Evolutionary conservation across 2,888 invertebrate species (phyloP).

Genomic region (Protonemura montana): DNA sequence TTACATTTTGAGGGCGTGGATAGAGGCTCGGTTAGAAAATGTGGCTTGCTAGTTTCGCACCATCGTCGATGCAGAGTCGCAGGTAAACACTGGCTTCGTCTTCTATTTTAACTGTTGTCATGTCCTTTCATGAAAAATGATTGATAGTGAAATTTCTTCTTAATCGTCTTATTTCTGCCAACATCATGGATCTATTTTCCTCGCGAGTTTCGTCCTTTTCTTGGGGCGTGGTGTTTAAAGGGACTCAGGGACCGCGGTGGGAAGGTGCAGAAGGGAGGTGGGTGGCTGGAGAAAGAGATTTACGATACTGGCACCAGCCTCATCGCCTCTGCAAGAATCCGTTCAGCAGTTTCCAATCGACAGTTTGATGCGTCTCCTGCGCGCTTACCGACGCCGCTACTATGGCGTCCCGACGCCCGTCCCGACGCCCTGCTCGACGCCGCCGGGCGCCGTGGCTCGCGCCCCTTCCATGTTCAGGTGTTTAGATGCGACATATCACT

Average conservation of each 20-base stretch:
- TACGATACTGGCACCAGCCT: conserved; percentile 37
- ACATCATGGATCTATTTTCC: conserved; percentile 12
- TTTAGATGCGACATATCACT: conserved; percentile 31
- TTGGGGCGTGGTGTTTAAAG: background rate
- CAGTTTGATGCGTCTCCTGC: conserved; percentile 38
- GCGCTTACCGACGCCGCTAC: background rate
- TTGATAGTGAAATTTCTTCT: conserved; percentile 32
- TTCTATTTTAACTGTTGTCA: conserved; percentile 27
- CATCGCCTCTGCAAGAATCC: conserved; percentile 32
- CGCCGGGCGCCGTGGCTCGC: too few relatives aligned
- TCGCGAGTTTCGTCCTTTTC: conserved; percentile 25
- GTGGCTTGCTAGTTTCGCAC: background rate
- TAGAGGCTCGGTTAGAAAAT: background rate
- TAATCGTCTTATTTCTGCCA: conserved; percentile 34
- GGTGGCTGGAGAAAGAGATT: conserved; percentile 24
- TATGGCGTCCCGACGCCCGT: background rate
- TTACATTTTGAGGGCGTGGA: background rate
- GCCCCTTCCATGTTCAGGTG: conserved; percentile 29
- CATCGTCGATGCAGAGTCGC: background rate
- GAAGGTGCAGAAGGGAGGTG: background rate
- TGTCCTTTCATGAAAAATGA: conserved; percentile 33
- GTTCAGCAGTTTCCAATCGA: conserved; percentile 39
- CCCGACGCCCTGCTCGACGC: background rate
- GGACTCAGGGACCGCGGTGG: background rate
- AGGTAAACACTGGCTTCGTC: conserved; percentile 2